phyloP scores from a whole-genome alignment of 2,888 invertebrate species.

The Argyra leucocephala region DNA sequence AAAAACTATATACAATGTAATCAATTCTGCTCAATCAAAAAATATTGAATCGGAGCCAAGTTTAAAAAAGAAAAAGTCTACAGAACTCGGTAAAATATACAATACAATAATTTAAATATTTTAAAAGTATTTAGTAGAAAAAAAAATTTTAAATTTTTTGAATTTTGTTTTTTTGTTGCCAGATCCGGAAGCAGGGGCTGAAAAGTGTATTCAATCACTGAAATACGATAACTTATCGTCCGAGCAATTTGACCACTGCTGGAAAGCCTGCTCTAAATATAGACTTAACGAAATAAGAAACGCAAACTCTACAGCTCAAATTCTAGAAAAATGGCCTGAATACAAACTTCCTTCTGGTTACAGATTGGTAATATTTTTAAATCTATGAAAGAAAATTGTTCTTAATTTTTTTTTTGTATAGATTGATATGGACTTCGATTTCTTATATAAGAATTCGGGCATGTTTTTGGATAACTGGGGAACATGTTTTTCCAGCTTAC shows the following conservation, averaged over 20 bases:
- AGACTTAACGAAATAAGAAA: constrained; percentile 10
- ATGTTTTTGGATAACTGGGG: constrained; percentile 4
- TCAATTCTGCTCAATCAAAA: too few species aligned
- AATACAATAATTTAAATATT: too few species aligned
- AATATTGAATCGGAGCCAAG: background rate
- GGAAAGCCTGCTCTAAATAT: constrained; percentile 17
- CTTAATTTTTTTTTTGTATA: background rate
- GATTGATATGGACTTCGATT: constrained; percentile 11
- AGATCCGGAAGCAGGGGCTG: too few species aligned
- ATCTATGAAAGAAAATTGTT: background rate
- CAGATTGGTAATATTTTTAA: constrained; percentile 13
- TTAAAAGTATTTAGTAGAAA: too few species aligned
- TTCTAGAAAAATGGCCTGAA: background rate
- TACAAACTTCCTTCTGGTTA: constrained; percentile 16
- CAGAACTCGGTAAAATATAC: too few species aligned
- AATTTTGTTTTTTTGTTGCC: too few species aligned
- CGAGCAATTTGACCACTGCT: constrained; percentile 1
- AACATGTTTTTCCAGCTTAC: background rate
- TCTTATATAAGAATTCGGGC: too few species aligned
- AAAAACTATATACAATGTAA: too few species aligned
- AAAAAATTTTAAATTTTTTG: too few species aligned
- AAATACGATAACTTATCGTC: too few species aligned
- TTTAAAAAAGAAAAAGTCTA: background rate
- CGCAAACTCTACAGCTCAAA: background rate
- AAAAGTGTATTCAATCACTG: too few species aligned